Base-by-base conservation (phyloP, 2,113 vertebrate species). In the Cranoglanis bouderius region DNA sequence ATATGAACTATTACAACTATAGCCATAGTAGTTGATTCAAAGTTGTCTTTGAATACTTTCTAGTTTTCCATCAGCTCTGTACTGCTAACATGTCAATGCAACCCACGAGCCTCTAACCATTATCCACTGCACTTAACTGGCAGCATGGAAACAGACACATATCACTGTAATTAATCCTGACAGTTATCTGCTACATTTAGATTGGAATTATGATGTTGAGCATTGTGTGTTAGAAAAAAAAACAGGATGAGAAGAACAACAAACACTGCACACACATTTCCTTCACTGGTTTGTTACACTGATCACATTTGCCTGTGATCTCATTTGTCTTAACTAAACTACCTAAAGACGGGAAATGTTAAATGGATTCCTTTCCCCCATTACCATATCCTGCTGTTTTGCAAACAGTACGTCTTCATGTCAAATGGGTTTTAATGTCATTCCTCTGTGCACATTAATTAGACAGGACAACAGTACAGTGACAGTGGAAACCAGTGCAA, bases 201-300 rank as follows among this genome's bases (percentile, higher is more conserved):
- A 32, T 18, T 46, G 40, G 57, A 78, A 87, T n/a, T 46, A 87
- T 81, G 43, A 38, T 81, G 86, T n/a, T 53, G 75, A 55, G 67
- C 21, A 51, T 12, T 81, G 61, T 51, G 43, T 1, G 6, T 82
- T 61, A 51, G 43, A 80, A 29, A 78, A 29, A 4, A 5, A 65
- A 43, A 6, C 16, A 46, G 4, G 13, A 59, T 40, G 67, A 57
- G 43, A 65, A n/a, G 3, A 43, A 86, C 51, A n/a, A 32, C 8
- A 38, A 26, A 29, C 8, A 21, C 63, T 53, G 43, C 63, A 85
- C 21, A 7, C 3, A 7, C 24, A 19, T 24, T 29, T 72, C 51
- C 38, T 57, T 40, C 59, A 65, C 46, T 51, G 29, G 21, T 29
- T 29, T 46, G 74, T 49, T 77, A 16, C 43, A 78, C 75, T 32